Conservation (phyloP, 2,797 vertebrate genomes). For the Xyrichtys novacula region DNA sequence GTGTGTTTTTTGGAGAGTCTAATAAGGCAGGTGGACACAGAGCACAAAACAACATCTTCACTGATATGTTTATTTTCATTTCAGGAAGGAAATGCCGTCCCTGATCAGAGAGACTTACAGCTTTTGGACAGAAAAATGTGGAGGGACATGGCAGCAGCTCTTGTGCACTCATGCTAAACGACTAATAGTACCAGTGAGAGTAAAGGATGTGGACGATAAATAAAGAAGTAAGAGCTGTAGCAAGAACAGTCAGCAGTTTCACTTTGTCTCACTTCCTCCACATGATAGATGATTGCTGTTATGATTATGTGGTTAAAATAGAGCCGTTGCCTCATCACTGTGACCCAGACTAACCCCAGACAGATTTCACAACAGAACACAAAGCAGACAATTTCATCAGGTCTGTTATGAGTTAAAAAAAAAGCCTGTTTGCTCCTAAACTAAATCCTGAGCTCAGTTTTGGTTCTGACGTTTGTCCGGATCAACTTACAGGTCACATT, state of each 20-base stretch:
- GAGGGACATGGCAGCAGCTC: not conserved
- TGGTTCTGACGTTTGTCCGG: too few relatives aligned
- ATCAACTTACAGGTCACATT: constrained; percentile 82
- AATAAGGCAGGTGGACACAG: not conserved
- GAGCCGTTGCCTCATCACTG: constrained; percentile 20
- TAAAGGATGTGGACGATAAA: not conserved
- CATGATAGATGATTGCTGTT: not conserved
- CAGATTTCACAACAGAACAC: constrained; percentile 7
- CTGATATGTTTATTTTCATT: not conserved
- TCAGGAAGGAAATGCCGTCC: too few relatives aligned
- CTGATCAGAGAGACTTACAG: too few relatives aligned
- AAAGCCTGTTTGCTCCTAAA: too few relatives aligned
- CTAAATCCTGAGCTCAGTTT: too few relatives aligned
- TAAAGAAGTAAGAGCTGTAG: too few relatives aligned
- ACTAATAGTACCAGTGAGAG: not conserved
- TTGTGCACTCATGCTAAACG: not conserved
- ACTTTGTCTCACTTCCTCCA: constrained; percentile 24
- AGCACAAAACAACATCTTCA: not conserved
- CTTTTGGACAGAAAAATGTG: too few relatives aligned
- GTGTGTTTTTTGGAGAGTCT: constrained; percentile 85
- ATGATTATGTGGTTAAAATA: constrained; percentile 14
- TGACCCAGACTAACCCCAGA: constrained; percentile 22
- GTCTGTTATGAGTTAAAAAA: not conserved
- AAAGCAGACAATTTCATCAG: not conserved
- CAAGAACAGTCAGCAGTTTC: not conserved